A percentile compares a stretch with the other conserved stretches of the same genome.
Evolutionary conservation across 2,113 vertebrate genomes (phyloP).

Genomic region (Himantopus leucocephalus): DNA sequence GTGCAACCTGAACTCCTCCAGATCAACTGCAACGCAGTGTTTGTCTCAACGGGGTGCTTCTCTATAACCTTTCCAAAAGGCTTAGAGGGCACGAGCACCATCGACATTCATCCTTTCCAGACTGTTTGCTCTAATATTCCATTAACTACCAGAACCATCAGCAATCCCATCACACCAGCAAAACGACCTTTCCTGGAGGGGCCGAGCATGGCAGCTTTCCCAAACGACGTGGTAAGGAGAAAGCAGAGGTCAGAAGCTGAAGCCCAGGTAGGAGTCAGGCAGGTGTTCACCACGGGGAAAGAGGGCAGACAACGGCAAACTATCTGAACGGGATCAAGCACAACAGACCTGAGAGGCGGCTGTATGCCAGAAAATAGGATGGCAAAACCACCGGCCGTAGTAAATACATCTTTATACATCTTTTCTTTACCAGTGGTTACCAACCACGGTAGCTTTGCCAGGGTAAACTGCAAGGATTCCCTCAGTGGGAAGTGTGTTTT

Average conservation of each 20-base stretch:
- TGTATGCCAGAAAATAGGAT: rapidly evolving
- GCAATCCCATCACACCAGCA: not conserved
- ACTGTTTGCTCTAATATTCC: not conserved
- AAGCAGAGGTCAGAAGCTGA: not conserved
- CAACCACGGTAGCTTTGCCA: not conserved
- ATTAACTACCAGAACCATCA: not conserved
- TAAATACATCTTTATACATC: not conserved
- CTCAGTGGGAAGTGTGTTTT: not conserved
- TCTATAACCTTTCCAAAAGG: not conserved
- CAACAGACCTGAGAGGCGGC: not conserved
- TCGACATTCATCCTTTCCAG: not conserved
- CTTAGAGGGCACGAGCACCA: not conserved
- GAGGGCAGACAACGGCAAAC: not conserved
- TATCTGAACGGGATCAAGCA: not conserved
- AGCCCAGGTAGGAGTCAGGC: rapidly evolving
- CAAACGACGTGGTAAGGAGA: not conserved
- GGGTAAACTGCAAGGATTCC: not conserved
- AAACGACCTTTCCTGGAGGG: not conserved
- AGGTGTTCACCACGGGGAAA: not conserved
- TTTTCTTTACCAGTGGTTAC: not conserved
- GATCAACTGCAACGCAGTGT: rapidly evolving
- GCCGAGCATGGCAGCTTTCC: not conserved
- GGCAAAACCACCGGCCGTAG: not conserved
- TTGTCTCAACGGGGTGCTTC: not conserved
- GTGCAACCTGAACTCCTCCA: not conserved